These are phyloP conservation scores for Eilema sororculum DNA, from an alignment of 2,888 invertebrate genomes.

Conservation along the genomic window DNA sequence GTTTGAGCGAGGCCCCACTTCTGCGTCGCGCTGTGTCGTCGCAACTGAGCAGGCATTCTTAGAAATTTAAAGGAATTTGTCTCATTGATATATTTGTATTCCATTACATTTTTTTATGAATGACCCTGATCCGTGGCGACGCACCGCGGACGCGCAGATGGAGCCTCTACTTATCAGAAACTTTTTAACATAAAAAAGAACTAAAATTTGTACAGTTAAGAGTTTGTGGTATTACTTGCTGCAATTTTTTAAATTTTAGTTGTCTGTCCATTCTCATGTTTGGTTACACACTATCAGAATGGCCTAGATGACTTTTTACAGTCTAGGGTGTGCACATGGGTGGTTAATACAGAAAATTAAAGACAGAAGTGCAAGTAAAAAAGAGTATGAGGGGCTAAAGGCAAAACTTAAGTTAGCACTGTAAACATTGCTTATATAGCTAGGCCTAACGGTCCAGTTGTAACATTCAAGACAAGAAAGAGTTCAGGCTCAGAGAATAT, in stretches of 20 bases:
- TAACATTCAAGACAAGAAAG: neutral
- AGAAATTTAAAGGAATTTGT: no score
- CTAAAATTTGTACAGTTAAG: neutral
- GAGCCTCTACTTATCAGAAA: no score
- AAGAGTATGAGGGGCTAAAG: neutral
- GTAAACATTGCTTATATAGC: constrained; percentile 10
- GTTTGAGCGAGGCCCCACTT: no score
- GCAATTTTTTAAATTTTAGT: neutral
- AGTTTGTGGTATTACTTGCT: neutral
- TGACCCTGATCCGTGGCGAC: no score
- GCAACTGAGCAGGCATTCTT: no score
- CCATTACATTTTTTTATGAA: no score
- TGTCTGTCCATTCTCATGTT: neutral
- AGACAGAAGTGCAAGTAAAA: neutral
- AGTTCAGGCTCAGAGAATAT: constrained; percentile 13
- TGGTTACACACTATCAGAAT: neutral
- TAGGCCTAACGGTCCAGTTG: constrained; percentile 10
- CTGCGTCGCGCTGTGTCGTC: no score
- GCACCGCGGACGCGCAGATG: no score
- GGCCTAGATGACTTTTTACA: neutral
- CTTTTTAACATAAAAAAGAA: no score
- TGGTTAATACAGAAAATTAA: neutral
- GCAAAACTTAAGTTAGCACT: constrained; percentile 10
- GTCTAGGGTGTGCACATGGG: neutral
- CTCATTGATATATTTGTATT: no score